Base-by-base conservation (phyloP, 2,888 invertebrate species). In the Nineta flava region DNA sequence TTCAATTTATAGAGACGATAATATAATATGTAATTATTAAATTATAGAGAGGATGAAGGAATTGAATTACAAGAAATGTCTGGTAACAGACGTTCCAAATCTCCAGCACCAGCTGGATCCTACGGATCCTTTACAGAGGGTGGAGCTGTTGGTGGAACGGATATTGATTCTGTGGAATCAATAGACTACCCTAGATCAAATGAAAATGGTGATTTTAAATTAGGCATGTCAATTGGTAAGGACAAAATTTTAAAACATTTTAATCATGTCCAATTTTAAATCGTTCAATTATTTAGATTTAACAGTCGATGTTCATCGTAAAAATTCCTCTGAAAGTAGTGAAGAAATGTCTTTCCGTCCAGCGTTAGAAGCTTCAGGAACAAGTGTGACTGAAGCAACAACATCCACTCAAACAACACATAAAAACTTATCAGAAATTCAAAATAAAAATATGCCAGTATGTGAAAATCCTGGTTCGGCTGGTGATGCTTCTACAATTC, bases 261-360 rank as follows among this genome's bases (percentile, higher is more conserved):
- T 7, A 16, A 19, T 42, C 47, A 21, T 34, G 31, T 10, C 9
- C 16, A 38, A n/a, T 15, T 47, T 46, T 46, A 31, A 26, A 31
- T 32, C n/a, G 12, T 47, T 35, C 5, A 41, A 47, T 46, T 55
- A 70, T 68, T 9, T 65, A 81, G 91, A 92, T 74, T 74, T 92
- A 57, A 90, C 91, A 74, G 92, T 90, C 52, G 92, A 93, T 68
- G 91, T 93, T 49, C 92, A 93, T 69, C 77, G 91, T 51, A 91
- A 90, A 64, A 88, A 90, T 64, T 90, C 88, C 61, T 88, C 88
- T 0, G 88, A 87, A 65, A 88, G 88, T 54, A 86, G 86, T 57
- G 83, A 86, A 62, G 84, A 85, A 54, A 77, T 79, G 55, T 69
- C 72, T 50, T 71, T 74, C 47, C 68, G 67, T 21, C 45, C 49